A percentile compares a stretch with the other conserved stretches of the same genome.
Evolutionary conservation across 64 coral and sea anemone species (phyloP).

Genomic region (Stichodactyla mertensii): DNA sequence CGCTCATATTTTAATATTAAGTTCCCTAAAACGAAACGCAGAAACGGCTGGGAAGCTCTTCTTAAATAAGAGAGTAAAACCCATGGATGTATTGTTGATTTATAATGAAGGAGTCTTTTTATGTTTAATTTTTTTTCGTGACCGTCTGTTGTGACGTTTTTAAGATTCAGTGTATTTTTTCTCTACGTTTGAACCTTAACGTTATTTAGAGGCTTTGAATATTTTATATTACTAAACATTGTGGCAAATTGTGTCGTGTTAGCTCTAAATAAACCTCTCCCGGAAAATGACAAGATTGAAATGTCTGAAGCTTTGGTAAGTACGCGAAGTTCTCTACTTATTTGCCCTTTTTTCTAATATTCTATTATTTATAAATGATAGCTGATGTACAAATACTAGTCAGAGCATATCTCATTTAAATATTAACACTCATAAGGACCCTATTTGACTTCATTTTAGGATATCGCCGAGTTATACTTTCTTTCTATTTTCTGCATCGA

Average conservation of each 20-base stretch:
- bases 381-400: not conserved
- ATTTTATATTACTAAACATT: slow-evolving; percentile 89
- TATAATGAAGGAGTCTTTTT: not conserved
- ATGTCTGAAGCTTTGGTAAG: slow-evolving; percentile 68
- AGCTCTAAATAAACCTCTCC: slow-evolving; percentile 78
- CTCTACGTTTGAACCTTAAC: slow-evolving; percentile 62
- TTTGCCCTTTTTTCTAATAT: not conserved
- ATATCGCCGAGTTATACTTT: slow-evolving; percentile 75
- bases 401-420: not conserved
- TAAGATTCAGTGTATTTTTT: not conserved
- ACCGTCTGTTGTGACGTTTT: not conserved
- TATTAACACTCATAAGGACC: not conserved
- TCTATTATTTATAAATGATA: not conserved
- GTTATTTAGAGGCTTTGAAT: slow-evolving; percentile 73
- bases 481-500: slow-evolving; percentile 89
- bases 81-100: not conserved
- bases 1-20: not conserved
- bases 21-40: slow-evolving; percentile 16
- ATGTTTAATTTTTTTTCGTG: not conserved
- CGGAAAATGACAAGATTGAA: slow-evolving; percentile 69
- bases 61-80: not conserved
- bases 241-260: slow-evolving; percentile 91
- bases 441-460: slow-evolving; percentile 41
- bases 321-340: not conserved
- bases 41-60: not conserved